Base-by-base conservation (phyloP, 2,113 vertebrate species). In the Chitala chitala region DNA sequence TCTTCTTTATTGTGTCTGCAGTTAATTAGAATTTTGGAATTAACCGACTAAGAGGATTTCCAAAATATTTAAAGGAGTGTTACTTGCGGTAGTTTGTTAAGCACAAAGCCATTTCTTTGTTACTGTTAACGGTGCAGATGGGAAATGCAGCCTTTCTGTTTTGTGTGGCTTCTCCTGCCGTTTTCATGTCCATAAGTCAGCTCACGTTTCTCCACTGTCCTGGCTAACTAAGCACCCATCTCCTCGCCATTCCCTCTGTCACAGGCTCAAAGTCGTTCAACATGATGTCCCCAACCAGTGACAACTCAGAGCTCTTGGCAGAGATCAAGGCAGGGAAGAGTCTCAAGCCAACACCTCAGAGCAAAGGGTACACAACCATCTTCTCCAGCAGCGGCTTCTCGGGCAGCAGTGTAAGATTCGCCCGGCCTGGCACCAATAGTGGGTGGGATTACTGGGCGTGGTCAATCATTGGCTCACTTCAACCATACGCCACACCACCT, bases 231-330 rank as follows among this genome's bases (percentile, higher is more conserved):
- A 77, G 38, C 76, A 59, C 36, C 33, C 33, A 38, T 7, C 80
- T 77, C 79, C 81, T 83, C 74, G 82, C 77, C 82, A 78, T 80
- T 73, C 75, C 71, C 79, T 83, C 81, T 78, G 61, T 10, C 38
- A 2, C 87, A 99, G 97, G 97, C 87, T 90, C 92, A 84, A 98
- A 97, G 84, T 99, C 97, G 72, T 99, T 99, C 93, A 99, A 99
- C 90, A 99, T 99, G 97, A 98, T 98, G 95, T 95, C 96, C 84
- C 97, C 97, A 20, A 94, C 95, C 0, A 94, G 94, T 0, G 97
- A 99, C 90, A 99, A 99, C 86, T 94, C 95, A 0, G 96, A 99
- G 87, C 92, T 98, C 44, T 88, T 99, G 90, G 97, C 97, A 1
- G 97, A 98, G 86, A 98, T 99, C 86, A 98, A 99, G 86, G 96